Evolutionary conservation across 2,888 invertebrate species (phyloP).

Genomic region (Elmis aenea): DNA sequence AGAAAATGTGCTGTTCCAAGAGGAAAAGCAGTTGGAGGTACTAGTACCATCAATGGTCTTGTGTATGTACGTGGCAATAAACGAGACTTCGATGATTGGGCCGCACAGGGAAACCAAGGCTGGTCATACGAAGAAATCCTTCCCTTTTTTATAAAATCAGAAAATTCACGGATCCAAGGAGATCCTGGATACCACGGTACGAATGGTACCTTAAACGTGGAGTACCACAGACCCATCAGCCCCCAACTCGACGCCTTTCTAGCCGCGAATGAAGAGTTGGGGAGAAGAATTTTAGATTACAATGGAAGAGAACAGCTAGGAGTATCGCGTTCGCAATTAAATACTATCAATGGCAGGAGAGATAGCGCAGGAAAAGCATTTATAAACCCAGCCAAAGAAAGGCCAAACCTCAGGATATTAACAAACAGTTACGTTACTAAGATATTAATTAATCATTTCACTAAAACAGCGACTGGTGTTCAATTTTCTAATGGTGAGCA

Average conservation of each 20-base stretch:
- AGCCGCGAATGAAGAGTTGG: too few relatives aligned
- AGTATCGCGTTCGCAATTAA: constrained; percentile 59
- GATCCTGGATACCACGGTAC: too few relatives aligned
- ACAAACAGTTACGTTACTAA: constrained; percentile 53
- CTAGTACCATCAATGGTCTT: constrained; percentile 24
- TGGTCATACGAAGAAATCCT: constrained; percentile 46
- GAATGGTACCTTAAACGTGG: too few relatives aligned
- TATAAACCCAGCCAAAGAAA: constrained; percentile 49
- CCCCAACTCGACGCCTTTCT: too few relatives aligned
- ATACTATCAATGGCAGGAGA: constrained; percentile 55
- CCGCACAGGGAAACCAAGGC: constrained; percentile 34
- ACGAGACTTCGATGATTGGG: constrained; percentile 23
- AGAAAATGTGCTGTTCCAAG: constrained; percentile 18
- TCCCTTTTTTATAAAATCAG: constrained; percentile 37
- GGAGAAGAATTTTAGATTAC: constrained; percentile 55
- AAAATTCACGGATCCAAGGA: constrained; percentile 42
- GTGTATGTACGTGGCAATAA: constrained; percentile 24
- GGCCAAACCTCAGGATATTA: constrained; percentile 55
- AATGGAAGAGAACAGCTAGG: constrained; percentile 58
- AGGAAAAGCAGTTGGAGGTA: constrained; percentile 25
- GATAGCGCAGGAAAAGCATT: constrained; percentile 58
- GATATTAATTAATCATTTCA: constrained; percentile 50
- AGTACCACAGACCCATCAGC: too few relatives aligned
- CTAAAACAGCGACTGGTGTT: constrained; percentile 53
- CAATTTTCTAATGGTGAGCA: constrained; percentile 48